Evolutionary conservation across 2,113 vertebrate species (phyloP).

Genomic region (Phasianus colchicus): DNA sequence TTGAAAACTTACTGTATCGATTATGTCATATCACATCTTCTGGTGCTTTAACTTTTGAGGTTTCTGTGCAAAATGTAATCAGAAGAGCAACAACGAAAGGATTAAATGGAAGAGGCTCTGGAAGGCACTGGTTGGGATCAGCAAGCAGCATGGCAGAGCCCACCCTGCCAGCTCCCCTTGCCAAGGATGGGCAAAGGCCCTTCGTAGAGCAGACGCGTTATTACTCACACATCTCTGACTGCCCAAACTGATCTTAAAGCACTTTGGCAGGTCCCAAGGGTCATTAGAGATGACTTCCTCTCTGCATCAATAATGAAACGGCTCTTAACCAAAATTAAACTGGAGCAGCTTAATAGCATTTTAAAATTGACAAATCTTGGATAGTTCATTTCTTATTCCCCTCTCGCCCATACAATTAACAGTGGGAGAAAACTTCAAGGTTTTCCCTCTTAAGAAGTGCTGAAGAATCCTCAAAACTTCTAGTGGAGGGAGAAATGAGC

Average conservation of each 20-base stretch:
- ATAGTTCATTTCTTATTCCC: not conserved
- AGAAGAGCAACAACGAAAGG: not conserved
- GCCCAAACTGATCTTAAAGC: constrained; percentile 56
- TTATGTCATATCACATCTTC: constrained; percentile 70
- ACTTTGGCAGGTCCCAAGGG: constrained; percentile 21
- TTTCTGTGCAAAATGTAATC: not conserved
- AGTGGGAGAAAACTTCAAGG: not conserved
- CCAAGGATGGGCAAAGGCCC: constrained; percentile 32
- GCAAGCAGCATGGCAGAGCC: not conserved
- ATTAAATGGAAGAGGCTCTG: not conserved
- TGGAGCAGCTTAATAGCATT: not conserved
- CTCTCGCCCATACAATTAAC: not conserved
- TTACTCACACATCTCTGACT: constrained; percentile 47
- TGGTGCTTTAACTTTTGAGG: not conserved
- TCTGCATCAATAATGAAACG: not conserved
- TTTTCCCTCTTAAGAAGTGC: not conserved
- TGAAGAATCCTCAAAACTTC: not conserved
- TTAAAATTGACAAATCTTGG: not conserved
- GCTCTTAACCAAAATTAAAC: constrained; percentile 44
- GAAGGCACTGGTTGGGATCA: not conserved
- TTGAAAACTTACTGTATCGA: constrained; percentile 67
- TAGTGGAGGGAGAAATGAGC: not conserved
- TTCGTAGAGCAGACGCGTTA: not conserved
- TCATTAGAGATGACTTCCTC: not conserved
- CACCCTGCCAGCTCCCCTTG: constrained; percentile 19